Percentiles rank a stretch among this genome's conserved stretches.
phyloP scores from a whole-genome alignment of 2,888 invertebrate genomes.

The Sphinx pinastri region DNA sequence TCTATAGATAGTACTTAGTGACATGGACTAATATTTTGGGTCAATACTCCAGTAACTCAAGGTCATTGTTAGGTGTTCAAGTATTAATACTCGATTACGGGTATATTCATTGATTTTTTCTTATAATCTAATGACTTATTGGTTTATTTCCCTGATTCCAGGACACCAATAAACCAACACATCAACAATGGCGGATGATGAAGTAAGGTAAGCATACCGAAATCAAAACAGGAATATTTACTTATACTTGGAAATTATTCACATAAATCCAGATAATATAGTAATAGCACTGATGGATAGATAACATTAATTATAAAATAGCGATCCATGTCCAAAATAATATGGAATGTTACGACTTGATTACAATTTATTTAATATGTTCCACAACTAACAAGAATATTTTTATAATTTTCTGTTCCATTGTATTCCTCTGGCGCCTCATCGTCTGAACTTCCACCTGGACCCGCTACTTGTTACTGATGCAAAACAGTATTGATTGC shows the following conservation, averaged over 20 bases:
- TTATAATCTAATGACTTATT: not conserved
- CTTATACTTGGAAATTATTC: no score
- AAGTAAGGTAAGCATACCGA: constrained; percentile 90
- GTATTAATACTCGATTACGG: not conserved
- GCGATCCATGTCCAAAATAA: no score
- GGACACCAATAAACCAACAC: constrained; percentile 83
- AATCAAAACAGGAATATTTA: not conserved
- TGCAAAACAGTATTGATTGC: constrained; percentile 63
- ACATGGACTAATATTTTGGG: not conserved
- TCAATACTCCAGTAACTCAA: not conserved
- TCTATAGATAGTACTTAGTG: not conserved
- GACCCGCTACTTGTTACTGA: constrained; percentile 33
- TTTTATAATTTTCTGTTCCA: constrained; percentile 56
- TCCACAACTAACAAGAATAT: constrained; percentile 33
- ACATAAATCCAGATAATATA: no score
- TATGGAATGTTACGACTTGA: not conserved
- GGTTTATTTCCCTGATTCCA: constrained; percentile 61
- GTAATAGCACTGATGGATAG: no score
- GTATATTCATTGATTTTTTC: not conserved
- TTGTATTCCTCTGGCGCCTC: constrained; percentile 41
- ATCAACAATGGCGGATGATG: constrained; percentile 95
- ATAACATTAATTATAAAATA: no score
- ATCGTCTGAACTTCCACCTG: constrained; percentile 34
- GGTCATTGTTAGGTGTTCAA: not conserved
- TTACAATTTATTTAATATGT: not conserved